Conservation (phyloP, 30 jellyfish, hydroid and myxozoan species). For the Aurelia sp. region DNA sequence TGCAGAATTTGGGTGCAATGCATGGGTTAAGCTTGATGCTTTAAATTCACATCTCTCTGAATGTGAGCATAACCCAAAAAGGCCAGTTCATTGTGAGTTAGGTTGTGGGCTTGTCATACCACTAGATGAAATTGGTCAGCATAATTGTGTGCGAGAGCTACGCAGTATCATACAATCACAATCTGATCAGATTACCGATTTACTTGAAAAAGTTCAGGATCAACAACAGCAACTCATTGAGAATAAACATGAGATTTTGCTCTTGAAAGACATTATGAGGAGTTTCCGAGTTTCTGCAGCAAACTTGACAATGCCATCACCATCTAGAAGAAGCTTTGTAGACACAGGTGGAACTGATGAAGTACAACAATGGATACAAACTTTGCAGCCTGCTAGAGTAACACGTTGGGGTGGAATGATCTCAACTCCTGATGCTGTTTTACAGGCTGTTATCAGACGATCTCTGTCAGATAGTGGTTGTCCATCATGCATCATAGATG, state of each 20-base stretch:
- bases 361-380: slow-evolving; percentile 94
- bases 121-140: slow-evolving; percentile 88
- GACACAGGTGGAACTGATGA: slow-evolving; percentile 93
- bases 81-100: slow-evolving; percentile 96
- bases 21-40: slow-evolving; percentile 90
- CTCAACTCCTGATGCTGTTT: slow-evolving; percentile 98
- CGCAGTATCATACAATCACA: slow-evolving; percentile 86
- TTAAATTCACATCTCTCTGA: slow-evolving; percentile 79
- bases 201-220: slow-evolving; percentile 86
- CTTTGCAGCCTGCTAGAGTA: slow-evolving; percentile 95
- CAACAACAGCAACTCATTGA: slow-evolving; percentile 89
- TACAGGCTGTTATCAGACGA: slow-evolving; percentile 95
- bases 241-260: slow-evolving; percentile 77
- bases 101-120: slow-evolving; percentile 97
- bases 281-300: slow-evolving; percentile 93
- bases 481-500: slow-evolving; percentile 92
- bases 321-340: slow-evolving; percentile 77
- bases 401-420: slow-evolving; percentile 99
- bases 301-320: slow-evolving; percentile 73
- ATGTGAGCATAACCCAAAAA: slow-evolving; percentile 94
- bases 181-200: slow-evolving; percentile 85
- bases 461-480: slow-evolving; percentile 98
- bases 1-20: slow-evolving; percentile 89
- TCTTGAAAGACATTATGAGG: slow-evolving; percentile 87
- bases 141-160: slow-evolving; percentile 92